Evolutionary conservation across 37 sponge, comb jelly and placozoan species (phyloP).

Genomic region (Tethya wilhelma): DNA sequence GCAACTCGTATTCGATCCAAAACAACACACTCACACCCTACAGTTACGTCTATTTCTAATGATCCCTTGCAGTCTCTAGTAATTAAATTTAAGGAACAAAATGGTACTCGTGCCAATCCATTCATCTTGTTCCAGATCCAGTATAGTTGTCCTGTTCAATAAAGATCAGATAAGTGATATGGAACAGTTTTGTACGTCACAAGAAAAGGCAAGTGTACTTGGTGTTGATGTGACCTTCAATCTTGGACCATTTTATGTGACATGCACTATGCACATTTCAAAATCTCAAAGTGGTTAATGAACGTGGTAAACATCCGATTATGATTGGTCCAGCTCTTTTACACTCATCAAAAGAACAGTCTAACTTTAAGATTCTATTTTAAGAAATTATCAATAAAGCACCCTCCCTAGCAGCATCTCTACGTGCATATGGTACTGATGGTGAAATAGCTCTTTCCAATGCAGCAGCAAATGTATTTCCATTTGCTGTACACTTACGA

Average conservation of each 20-base stretch:
- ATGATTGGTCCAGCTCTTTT: background rate
- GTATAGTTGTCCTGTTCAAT: no score
- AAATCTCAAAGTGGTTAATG: background rate
- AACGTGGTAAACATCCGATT: no score
- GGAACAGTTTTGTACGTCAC: slow-evolving; percentile 3
- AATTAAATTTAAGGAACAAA: background rate
- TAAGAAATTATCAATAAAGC: background rate
- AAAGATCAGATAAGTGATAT: background rate
- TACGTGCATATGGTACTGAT: slow-evolving; percentile 19
- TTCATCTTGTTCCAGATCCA: background rate
- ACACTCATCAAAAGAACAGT: slow-evolving; percentile 18
- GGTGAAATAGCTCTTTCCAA: slow-evolving; percentile 15
- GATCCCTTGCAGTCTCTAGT: background rate
- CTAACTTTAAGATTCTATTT: slow-evolving; percentile 13
- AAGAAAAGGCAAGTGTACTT: slow-evolving; percentile 13
- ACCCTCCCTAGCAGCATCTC: slow-evolving; percentile 3
- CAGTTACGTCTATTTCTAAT: background rate
- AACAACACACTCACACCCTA: background rate
- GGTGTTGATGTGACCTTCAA: slow-evolving; percentile 21
- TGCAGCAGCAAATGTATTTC: slow-evolving; percentile 15
- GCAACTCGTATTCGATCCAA: background rate
- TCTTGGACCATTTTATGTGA: background rate
- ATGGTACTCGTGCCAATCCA: background rate
- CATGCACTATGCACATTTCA: background rate
- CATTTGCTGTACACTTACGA: slow-evolving; percentile 19